These are phyloP conservation scores for Thumatha senex DNA, from an alignment of 2,888 invertebrate genomes.

Conservation along the genomic window DNA sequence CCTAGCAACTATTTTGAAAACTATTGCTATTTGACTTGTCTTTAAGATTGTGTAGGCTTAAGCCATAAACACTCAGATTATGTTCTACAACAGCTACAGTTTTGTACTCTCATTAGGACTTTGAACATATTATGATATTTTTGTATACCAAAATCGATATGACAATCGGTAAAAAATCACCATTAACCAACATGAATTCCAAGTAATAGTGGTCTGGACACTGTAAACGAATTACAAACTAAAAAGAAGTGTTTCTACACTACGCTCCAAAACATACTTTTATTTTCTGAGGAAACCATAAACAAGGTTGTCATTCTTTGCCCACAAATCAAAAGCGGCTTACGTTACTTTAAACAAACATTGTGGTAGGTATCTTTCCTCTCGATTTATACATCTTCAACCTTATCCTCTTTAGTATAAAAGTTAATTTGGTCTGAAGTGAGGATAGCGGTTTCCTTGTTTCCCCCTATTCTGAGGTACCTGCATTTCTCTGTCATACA, in stretches of 20 bases:
- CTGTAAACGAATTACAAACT: constrained; percentile 16
- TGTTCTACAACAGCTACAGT: too few species aligned
- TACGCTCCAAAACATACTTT: constrained; percentile 30
- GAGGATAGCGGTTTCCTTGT: constrained; percentile 5
- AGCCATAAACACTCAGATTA: too few species aligned
- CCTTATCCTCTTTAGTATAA: background rate
- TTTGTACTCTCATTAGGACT: too few species aligned
- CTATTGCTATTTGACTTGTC: too few species aligned
- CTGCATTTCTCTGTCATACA: constrained; percentile 59
- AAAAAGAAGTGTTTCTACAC: constrained; percentile 34
- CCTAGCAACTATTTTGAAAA: too few species aligned
- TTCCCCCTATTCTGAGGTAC: constrained; percentile 41
- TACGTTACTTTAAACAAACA: constrained; percentile 52
- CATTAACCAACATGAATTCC: constrained; percentile 5
- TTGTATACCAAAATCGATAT: background rate
- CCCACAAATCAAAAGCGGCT: constrained; percentile 72
- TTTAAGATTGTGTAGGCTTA: too few species aligned
- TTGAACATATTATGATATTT: too few species aligned
- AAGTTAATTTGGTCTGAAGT: background rate
- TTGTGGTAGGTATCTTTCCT: constrained; percentile 2
- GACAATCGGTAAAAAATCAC: background rate
- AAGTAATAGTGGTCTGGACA: constrained; percentile 22
- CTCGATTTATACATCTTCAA: background rate
- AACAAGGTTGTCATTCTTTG: constrained; percentile 65
- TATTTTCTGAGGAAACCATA: constrained; percentile 67